Base-by-base conservation (phyloP, 37 sponge, comb jelly and placozoan species). In the Hexactinellida sp. region DNA sequence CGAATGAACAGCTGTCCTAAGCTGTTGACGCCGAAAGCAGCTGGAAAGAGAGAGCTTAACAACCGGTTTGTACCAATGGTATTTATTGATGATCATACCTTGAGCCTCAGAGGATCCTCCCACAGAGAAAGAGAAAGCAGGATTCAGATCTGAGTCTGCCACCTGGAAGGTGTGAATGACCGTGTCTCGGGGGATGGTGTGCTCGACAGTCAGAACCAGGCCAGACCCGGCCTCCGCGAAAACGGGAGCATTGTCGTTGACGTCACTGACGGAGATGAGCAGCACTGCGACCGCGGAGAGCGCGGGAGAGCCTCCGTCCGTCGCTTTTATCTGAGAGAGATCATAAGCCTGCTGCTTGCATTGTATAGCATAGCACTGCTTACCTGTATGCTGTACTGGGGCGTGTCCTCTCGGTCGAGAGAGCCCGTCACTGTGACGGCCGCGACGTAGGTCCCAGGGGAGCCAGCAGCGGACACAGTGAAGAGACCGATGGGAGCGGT, bases 211-310 rank as follows among this genome's bases (percentile, higher is more conserved):
- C 19, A 63, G 76, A 7, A 23, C 3, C 3, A 63, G 25, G 5
- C 28, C 30, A 19, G 52, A 47, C 13, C 52, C 16, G 76, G 3
- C 76, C 76, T 10, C 21, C 13, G 3, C 19, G 76, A 91, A 93
- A 0, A 84, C 36, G 13, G 94, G 94, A 54, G 89, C 39, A 23
- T 87, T 83, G 54, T 93, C 91, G 47, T 93, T 93, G 35, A 93
- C 86, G 37, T 91, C 89, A 25, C 0, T 35, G 37, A 93, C 82
- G 38, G 36, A 3, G 13, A 93, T 55, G 47, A 82, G 86, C n/a
- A 91, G 36, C 23, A 41, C 63, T 34, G 89, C 88, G 0, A 0
- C 39, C 0, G 83, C 63, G 16, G 88, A 87, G 1, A 37, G 83
- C 23, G 87, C 38, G 28, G 92, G 90, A 34, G 38, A 38, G 23